A percentile compares a stretch with the other conserved stretches of the same genome.
Evolutionary conservation across 2,888 invertebrate species (phyloP).

Genomic region (Agrochola litura): DNA sequence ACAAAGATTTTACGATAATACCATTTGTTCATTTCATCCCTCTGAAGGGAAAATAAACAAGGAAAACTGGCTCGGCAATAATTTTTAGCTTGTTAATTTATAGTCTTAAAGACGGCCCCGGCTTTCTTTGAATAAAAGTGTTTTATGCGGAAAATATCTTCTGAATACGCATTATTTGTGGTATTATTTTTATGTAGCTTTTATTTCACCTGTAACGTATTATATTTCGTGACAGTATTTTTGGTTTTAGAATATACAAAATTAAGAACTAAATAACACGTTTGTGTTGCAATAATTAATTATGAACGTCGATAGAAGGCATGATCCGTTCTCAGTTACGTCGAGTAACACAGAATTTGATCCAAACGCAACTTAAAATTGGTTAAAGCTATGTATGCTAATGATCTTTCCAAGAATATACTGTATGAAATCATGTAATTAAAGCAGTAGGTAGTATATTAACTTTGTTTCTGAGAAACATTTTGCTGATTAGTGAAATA

Average conservation of each 20-base stretch:
- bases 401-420: not conserved
- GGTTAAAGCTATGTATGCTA: not conserved
- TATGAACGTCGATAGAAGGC: not conserved
- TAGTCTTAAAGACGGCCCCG: conserved; percentile 49
- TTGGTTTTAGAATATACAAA: too few species aligned
- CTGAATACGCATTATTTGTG: conserved; percentile 42
- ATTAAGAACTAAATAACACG: too few species aligned
- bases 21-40: conserved; percentile 57
- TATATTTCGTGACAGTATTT: too few species aligned
- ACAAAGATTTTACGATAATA: conserved; percentile 58
- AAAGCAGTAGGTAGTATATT: not conserved
- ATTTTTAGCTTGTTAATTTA: conserved; percentile 68
- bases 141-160: conserved; percentile 51
- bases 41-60: conserved; percentile 60
- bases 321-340: not conserved
- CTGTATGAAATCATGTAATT: not conserved
- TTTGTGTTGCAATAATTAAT: too few species aligned
- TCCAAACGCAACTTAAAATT: not conserved
- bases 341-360: not conserved
- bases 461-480: not conserved
- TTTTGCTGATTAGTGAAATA: not conserved
- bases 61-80: conserved; percentile 63
- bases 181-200: conserved; percentile 17
- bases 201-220: not conserved
- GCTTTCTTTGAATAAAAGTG: conserved; percentile 48